Percentiles rank a stretch among this genome's conserved stretches.
These are phyloP conservation scores for Mythimna ferrago DNA, from an alignment of 2,888 invertebrate species.

Conservation along the genomic window DNA sequence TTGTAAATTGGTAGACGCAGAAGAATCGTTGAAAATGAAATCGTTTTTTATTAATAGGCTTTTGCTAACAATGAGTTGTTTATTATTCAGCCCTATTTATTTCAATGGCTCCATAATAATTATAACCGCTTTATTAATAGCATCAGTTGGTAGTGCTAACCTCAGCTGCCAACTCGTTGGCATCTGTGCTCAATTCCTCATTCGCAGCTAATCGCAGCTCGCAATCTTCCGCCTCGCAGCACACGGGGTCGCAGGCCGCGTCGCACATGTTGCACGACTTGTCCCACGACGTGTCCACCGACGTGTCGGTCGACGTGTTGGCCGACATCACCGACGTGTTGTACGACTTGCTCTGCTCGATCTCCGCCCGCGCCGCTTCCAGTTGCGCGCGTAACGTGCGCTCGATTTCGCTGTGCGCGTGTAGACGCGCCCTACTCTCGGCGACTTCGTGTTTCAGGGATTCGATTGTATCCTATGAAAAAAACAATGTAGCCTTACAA, in stretches of 20 bases:
- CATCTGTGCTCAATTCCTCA: conserved; percentile 86
- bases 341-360: conserved; percentile 68
- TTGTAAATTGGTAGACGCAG: no score
- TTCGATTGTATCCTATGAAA: conserved; percentile 86
- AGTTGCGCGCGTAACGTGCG: conserved; percentile 86
- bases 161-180: conserved; percentile 87
- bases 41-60: no score
- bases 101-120: conserved; percentile 42
- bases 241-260: conserved; percentile 87
- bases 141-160: conserved; percentile 68
- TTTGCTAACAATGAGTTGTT: neutral
- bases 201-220: conserved; percentile 79
- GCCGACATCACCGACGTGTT: conserved; percentile 58
- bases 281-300: conserved; percentile 68
- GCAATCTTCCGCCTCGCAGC: conserved; percentile 83
- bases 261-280: conserved; percentile 80
- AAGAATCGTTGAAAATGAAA: no score
- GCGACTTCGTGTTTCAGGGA: conserved; percentile 87
- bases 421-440: conserved; percentile 85
- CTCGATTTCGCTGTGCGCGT: conserved; percentile 87
- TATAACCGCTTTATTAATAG: conserved; percentile 57
- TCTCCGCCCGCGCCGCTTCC: conserved; percentile 84
- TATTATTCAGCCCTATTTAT: neutral
- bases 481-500: conserved; percentile 15
- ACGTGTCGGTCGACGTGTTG: conserved; percentile 60